A percentile compares a stretch with the other conserved stretches of the same genome.
Conservation (phyloP, 2,888 invertebrate species). For the Agriotes lineatus region DNA sequence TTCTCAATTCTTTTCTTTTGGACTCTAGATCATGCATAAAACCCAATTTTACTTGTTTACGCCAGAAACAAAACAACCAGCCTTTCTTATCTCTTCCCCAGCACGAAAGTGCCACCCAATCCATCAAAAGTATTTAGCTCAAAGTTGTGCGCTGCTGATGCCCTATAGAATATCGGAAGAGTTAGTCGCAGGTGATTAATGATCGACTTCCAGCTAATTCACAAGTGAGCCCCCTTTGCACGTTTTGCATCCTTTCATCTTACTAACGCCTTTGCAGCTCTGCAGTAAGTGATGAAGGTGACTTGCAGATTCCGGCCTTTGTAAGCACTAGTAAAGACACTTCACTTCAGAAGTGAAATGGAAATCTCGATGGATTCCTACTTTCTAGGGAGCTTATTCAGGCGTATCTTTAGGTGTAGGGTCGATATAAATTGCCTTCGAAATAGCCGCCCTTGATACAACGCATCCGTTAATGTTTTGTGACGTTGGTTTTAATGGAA, state of each 20-base stretch:
- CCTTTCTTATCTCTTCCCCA: no score
- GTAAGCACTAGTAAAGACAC: conserved; percentile 18
- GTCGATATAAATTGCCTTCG: no score
- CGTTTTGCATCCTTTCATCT: conserved; percentile 51
- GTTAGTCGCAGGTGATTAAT: conserved; percentile 55
- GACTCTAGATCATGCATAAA: no score
- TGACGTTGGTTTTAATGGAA: no score
- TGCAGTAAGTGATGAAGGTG: conserved; percentile 48
- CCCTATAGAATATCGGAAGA: conserved; percentile 40
- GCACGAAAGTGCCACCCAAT: conserved; percentile 13
- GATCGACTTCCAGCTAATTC: conserved; percentile 54
- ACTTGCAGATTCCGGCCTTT: conserved; percentile 45
- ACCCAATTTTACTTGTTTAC: no score
- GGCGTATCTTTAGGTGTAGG: no score
- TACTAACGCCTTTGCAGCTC: conserved; percentile 39
- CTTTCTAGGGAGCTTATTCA: neutral
- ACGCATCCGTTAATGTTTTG: no score
- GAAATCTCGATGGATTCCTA: neutral
- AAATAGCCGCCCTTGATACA: no score
- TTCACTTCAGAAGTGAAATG: neutral
- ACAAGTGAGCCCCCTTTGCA: conserved; percentile 55
- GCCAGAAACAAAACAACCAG: no score
- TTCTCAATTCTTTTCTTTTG: no score
- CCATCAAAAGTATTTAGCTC: conserved; percentile 25
- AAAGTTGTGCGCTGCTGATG: conserved; percentile 3